Conservation (phyloP, 2,888 invertebrate genomes). For the Xanthorhoe designata region DNA sequence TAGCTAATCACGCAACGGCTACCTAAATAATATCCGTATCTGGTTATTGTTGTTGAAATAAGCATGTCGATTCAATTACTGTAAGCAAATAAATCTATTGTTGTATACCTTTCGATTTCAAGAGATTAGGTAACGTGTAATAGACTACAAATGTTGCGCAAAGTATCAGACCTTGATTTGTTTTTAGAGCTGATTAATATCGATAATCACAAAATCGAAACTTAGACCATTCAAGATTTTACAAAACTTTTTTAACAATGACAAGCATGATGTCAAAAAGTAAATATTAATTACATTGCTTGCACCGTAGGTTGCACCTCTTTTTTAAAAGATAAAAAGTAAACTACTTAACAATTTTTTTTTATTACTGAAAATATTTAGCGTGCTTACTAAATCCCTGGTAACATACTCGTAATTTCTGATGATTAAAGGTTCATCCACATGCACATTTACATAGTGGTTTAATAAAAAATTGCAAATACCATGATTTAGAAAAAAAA, state of each 20-base stretch:
- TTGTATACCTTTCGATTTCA: constrained; percentile 65
- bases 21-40: constrained; percentile 55
- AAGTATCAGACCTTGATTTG: constrained; percentile 5
- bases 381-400: too few species aligned
- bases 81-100: constrained; percentile 61
- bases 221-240: not conserved
- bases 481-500: too few species aligned
- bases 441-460: too few species aligned
- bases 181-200: not conserved
- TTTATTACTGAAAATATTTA: too few species aligned
- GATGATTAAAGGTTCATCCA: too few species aligned
- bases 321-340: not conserved
- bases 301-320: too few species aligned
- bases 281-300: not conserved
- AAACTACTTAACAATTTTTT: too few species aligned
- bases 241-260: not conserved
- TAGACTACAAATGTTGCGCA: constrained; percentile 57
- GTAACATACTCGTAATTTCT: too few species aligned
- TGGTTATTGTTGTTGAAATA: constrained; percentile 64
- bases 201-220: not conserved
- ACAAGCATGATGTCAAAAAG: not conserved
- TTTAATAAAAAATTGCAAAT: too few species aligned
- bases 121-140: constrained; percentile 74
- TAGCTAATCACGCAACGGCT: constrained; percentile 57
- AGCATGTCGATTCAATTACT: constrained; percentile 76